These are phyloP conservation scores for Camponotus fellah DNA, from an alignment of 2,888 invertebrate species.

Conservation along the genomic window DNA sequence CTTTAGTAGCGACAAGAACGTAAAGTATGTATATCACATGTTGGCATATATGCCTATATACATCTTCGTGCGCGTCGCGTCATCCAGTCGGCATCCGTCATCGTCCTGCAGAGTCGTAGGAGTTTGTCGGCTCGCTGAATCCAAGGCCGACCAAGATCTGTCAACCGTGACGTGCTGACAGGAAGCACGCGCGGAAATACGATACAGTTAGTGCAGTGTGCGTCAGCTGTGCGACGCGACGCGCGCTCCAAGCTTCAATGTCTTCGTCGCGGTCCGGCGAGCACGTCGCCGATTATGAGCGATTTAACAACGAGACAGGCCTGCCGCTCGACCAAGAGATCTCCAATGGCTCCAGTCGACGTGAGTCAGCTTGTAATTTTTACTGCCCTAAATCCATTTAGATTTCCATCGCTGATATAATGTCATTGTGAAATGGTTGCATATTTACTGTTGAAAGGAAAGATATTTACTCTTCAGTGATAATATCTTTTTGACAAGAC, in stretches of 20 bases:
- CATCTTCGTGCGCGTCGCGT: conserved; percentile 27
- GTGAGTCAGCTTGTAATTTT: conserved; percentile 73
- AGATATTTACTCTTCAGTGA: not conserved
- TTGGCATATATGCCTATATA: conserved; percentile 48
- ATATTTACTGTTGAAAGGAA: not conserved
- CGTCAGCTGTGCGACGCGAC: conserved; percentile 54
- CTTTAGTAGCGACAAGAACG: not conserved
- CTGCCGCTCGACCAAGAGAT: conserved; percentile 75
- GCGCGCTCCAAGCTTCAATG: conserved; percentile 62
- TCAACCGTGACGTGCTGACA: conserved; percentile 8
- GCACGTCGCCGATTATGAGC: conserved; percentile 78
- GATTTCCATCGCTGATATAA: conserved; percentile 1
- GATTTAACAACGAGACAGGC: conserved; percentile 79
- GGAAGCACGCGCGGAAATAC: not conserved
- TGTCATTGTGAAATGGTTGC: conserved; percentile 23
- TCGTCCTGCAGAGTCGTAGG: not conserved
- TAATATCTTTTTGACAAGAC: not conserved
- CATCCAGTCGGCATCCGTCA: conserved; percentile 17
- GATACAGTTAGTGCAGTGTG: conserved; percentile 51
- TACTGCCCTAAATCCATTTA: not conserved
- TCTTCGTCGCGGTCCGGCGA: conserved; percentile 73
- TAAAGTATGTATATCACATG: not conserved
- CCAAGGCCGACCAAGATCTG: not conserved
- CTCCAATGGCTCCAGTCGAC: conserved; percentile 77
- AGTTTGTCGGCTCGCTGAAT: not conserved